Base-by-base conservation (phyloP, 2,888 invertebrate species). In the Drosophila robusta region DNA sequence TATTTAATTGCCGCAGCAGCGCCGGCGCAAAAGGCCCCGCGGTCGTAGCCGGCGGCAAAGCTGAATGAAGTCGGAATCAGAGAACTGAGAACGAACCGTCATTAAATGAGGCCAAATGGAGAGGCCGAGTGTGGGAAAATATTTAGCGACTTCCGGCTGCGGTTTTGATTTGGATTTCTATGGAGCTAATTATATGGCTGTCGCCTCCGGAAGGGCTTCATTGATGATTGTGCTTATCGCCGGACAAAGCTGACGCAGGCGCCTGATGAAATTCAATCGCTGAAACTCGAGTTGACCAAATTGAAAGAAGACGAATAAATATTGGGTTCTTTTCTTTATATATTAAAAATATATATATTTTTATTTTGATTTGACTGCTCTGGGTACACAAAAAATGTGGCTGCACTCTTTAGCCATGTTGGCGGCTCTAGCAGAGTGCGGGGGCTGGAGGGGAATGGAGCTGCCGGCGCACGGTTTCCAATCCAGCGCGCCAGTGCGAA, bases 141-240 rank as follows among this genome's bases (percentile, higher is more conserved):
- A 87, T 89, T 89, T 76, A 71, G 75, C 88, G 78, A 89, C 90
- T 90, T 90, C 90, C 90, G 90, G 89, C 75, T 90, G 76, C 54
- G 87, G 80, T 60, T 80, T 77, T 70, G 72, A 77, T 78, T 80
- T 62, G 55, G 61, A 52, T 68, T 61, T 77, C 69, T 64, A 63
- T 56, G 64, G 49, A 80, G 74, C 78, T 76, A 69, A 73, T 68
- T 67, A 52, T 55, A 52, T 39, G 57, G 51, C 61, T 72, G 58
- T 57, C 61, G 80, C 78, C 84, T 68, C 67, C 86, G 65, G 87
- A 87, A 67, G 63, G 66, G 66, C 62, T 60, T 41, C 57, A 52
- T 71, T 66, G 66, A 76, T 75, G 62, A 71, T 68, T 82, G 62
- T 51, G 65, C 55, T 75, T 78, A 75, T 75, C 75, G 44, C 60